These are phyloP conservation scores for Anas platyrhynchos DNA, from an alignment of 2,113 vertebrate species.

Conservation along the genomic window DNA sequence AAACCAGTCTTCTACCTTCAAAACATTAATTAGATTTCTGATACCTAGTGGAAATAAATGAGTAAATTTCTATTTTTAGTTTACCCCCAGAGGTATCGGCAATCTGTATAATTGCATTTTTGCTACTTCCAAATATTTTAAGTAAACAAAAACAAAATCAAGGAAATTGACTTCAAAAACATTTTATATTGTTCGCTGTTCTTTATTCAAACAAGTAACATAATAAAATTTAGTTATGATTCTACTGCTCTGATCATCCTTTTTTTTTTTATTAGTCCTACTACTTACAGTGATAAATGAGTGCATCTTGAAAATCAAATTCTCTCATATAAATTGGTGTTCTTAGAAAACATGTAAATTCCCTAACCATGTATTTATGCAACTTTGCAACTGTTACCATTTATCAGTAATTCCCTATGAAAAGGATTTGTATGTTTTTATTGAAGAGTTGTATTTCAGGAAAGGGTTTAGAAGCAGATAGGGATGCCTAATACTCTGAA, in stretches of 20 bases:
- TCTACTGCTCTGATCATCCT: background rate
- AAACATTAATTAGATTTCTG: background rate
- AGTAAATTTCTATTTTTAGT: background rate
- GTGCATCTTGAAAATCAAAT: background rate
- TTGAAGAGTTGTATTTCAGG: background rate
- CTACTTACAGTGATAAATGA: background rate
- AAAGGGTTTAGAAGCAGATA: background rate
- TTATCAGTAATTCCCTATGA: background rate
- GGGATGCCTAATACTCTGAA: background rate
- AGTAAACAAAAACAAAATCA: background rate
- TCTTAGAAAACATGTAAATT: background rate
- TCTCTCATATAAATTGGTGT: fast-evolving
- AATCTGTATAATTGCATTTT: background rate
- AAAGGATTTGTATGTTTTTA: background rate
- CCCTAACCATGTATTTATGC: background rate
- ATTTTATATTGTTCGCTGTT: background rate
- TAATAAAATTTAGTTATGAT: background rate
- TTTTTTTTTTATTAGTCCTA: fast-evolving
- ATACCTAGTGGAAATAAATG: background rate
- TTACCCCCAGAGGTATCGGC: background rate
- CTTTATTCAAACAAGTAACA: background rate
- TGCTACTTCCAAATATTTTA: background rate
- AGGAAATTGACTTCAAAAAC: background rate
- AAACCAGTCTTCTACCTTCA: background rate
- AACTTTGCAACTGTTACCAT: background rate